Base-by-base conservation (phyloP, 2,797 vertebrate species). In the Pseudomugil gertrudae region DNA sequence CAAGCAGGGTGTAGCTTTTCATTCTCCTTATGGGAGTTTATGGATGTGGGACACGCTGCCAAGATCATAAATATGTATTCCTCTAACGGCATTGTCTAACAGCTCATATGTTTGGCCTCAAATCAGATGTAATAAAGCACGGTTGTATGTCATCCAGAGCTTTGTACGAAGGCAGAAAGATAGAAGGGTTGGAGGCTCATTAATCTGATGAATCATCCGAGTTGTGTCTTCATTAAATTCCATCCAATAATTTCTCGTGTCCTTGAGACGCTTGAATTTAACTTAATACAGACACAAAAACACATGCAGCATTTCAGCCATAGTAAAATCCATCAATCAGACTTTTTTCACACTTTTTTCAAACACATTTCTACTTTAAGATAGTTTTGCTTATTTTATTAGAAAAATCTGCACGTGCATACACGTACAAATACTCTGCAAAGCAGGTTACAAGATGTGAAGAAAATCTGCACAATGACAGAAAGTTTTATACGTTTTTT, bases 181-280 rank as follows among this genome's bases (percentile, higher is more conserved):
- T 14, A 17, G 27, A 30, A 43, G 10, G 40, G n/a, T n/a, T 6
- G 36, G 11, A 51, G 36, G 26, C 55, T 80, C 80, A 65, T 84
- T 79, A 74, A 83, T 85, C 80, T 69, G 65, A 71, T 72, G 70
- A 84, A 84, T 72, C 7, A 29, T 63, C 54, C 60, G 23, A 83
- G 74, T 73, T 84, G 77, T 77, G 78, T 54, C 70, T 72, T 70
- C 56, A 74, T 78, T 85, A 80, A 74, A 79, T 80, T 78, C 63
- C 69, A 74, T 76, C 76, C 55, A 36, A 52, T 86, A 83, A 87
- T 90, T 78, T 78, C 43, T 54, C 56, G 24, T 50, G 81, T 76
- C 83, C 86, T 90, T 86, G 76, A 80, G 75, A 72, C 57, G 17
- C 17, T 40, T 40, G 38, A 40, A 15, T 38, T 38, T 15, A 38